phyloP scores from a whole-genome alignment of 2,797 vertebrate genomes.

The Columba guinea region DNA sequence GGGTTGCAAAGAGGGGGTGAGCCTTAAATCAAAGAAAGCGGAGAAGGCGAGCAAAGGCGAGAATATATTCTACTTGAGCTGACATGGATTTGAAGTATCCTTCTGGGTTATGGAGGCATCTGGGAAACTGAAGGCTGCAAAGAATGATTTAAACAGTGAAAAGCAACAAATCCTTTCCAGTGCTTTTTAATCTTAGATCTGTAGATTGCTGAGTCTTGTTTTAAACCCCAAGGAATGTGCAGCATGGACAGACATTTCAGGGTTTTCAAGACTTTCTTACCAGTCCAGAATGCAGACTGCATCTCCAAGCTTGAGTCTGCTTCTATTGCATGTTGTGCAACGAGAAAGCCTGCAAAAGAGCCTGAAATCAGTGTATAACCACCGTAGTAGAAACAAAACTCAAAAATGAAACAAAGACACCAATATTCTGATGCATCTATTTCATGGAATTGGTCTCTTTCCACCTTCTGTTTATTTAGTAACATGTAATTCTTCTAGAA shows the following conservation, averaged over 20 bases:
- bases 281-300: background rate
- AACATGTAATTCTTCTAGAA: background rate
- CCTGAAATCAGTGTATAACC: background rate
- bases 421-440: background rate
- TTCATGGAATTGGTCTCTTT: background rate
- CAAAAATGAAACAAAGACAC: background rate
- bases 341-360: background rate
- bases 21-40: background rate
- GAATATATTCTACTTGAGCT: background rate
- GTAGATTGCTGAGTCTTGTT: background rate
- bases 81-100: background rate
- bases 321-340: background rate
- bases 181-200: background rate
- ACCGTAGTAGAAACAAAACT: background rate
- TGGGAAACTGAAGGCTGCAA: background rate
- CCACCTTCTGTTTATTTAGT: background rate
- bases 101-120: background rate
- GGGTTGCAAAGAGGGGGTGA: background rate
- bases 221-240: background rate
- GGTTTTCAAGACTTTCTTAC: background rate
- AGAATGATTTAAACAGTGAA: background rate
- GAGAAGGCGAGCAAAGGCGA: background rate
- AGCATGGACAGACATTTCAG: background rate
- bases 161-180: background rate
- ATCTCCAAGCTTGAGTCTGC: background rate